phyloP scores from a whole-genome alignment of 2,888 invertebrate species.

The Odontomyia ornata region DNA sequence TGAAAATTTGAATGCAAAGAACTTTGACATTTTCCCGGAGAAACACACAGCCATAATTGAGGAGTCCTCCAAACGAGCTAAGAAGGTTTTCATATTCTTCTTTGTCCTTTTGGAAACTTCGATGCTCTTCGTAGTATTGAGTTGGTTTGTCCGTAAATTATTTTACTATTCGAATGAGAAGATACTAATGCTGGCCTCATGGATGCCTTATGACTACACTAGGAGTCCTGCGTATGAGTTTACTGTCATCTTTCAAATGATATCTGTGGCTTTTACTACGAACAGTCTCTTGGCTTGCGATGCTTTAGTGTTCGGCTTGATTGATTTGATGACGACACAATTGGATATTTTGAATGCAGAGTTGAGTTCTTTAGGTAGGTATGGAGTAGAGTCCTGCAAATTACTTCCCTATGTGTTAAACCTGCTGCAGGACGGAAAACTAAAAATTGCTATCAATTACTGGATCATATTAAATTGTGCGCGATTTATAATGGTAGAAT shows the following conservation, averaged over 20 bases:
- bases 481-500: neutral
- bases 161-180: neutral
- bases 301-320: constrained; percentile 55
- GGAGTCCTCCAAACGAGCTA: neutral
- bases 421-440: neutral
- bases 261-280: constrained; percentile 56
- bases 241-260: constrained; percentile 58
- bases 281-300: constrained; percentile 58
- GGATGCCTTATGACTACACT: constrained; percentile 32
- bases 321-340: constrained; percentile 56
- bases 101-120: constrained; percentile 8
- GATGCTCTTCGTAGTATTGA: neutral
- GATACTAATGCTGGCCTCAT: neutral
- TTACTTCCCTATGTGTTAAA: neutral
- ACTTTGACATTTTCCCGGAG: constrained; percentile 15
- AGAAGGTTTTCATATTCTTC: constrained; percentile 12
- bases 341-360: constrained; percentile 56
- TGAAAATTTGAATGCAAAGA: constrained; percentile 1
- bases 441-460: neutral
- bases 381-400: neutral
- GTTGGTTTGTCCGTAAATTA: neutral
- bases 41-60: neutral
- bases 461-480: neutral
- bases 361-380: constrained; percentile 50
- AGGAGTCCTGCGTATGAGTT: constrained; percentile 54